Evolutionary conservation across 2,888 invertebrate genomes (phyloP).

Genomic region (Erebia palarica): DNA sequence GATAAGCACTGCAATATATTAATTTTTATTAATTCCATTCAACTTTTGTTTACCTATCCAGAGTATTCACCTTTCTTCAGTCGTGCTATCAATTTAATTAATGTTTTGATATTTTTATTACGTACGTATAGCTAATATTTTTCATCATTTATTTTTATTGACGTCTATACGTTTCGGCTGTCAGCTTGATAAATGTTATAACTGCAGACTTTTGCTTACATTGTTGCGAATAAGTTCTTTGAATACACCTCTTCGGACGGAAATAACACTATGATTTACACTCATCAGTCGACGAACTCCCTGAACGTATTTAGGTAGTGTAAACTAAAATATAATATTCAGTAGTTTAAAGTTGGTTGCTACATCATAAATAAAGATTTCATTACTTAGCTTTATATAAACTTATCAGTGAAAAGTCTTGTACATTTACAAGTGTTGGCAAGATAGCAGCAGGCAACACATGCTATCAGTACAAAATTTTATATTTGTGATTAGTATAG

Average conservation of each 20-base stretch:
- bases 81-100: slow-evolving; percentile 57
- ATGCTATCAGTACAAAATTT: too few species aligned
- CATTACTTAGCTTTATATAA: too few species aligned
- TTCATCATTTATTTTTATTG: slow-evolving; percentile 52
- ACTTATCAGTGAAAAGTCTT: too few species aligned
- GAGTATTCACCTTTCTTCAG: slow-evolving; percentile 42
- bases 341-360: not conserved
- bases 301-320: not conserved
- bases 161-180: slow-evolving; percentile 18
- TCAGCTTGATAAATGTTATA: slow-evolving; percentile 35
- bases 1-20: slow-evolving; percentile 53
- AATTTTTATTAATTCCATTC: slow-evolving; percentile 63
- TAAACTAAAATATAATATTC: not conserved
- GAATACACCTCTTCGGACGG: slow-evolving; percentile 22
- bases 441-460: too few species aligned
- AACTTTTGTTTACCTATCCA: slow-evolving; percentile 63
- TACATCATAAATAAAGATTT: not conserved
- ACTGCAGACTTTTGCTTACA: slow-evolving; percentile 41
- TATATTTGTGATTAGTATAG: too few species aligned
- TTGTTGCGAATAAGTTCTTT: slow-evolving; percentile 36
- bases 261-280: slow-evolving; percentile 30
- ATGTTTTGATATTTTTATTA: slow-evolving; percentile 48
- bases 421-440: too few species aligned
- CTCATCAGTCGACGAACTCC: slow-evolving; percentile 31
- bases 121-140: slow-evolving; percentile 47